Evolutionary conservation across 2,888 invertebrate species (phyloP), one percentile per base, ranked within the genome.

Genomic region (Thecophora atra): DNA sequence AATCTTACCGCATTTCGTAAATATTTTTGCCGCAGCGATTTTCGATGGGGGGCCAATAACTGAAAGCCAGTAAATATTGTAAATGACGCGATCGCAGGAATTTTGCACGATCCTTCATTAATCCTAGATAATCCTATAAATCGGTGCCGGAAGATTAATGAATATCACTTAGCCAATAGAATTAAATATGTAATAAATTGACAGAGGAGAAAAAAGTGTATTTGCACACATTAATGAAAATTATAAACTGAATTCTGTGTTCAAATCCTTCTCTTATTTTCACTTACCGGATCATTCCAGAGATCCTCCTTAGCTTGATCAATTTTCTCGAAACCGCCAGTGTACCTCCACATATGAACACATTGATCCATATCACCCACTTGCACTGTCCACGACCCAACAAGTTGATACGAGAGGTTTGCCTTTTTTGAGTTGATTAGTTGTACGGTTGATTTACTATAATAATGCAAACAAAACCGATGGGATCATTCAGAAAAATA

Each of bases 351-450:
- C 71, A 99, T 89, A 87, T 99, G 98, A 74, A 99, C 88, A 21
- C 93, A 96, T 88, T 99, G 99, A 88, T 99, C 99, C 89, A 98
- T 94, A 83, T 99, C 98, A 47, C 99, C 99, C 52, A 80, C 79
- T 69, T 85, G 85, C 0, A 98, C 98, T 0, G 94, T 94, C 96
- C 98, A 99, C 81, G 98, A 98, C 71, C 95, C 99, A 30, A 97
- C 93, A 78, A 99, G 88, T 83, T 97, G 94, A 80, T 94, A 93
- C 67, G 93, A 93, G 28, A 96, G 87, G 51, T 93, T 90, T 11
- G 90, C 87, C 80, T 91, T 91, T 78, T 91, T 91, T 3, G 92
- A 90, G 80, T 93, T 90, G 73, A 96, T 91, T 82, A 95, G 89
- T 78, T 92, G 90, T n/a, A 92, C 91, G 67, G 91, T 91, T 77